phyloP scores from a whole-genome alignment of 2,113 vertebrate species.

The Larimichthys crocea region DNA sequence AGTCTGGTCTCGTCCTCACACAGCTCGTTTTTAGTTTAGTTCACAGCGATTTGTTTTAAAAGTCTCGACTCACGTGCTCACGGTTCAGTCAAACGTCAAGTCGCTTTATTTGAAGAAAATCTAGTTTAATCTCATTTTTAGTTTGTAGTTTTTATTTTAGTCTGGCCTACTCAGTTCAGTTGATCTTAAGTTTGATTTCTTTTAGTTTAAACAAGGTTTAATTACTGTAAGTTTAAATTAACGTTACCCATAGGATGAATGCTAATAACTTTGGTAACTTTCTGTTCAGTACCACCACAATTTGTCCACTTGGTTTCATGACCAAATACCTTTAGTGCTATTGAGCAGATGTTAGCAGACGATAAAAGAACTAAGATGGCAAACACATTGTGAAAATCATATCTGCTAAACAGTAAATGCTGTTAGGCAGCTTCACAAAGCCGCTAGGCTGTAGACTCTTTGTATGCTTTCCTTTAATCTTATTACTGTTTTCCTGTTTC shows the following conservation, averaged over 20 bases:
- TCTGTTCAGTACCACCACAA: background rate
- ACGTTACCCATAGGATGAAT: background rate
- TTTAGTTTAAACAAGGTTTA: background rate
- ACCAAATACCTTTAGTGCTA: background rate
- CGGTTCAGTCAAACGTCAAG: background rate
- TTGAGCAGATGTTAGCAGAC: no score
- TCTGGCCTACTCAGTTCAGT: no score
- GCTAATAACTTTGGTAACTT: background rate
- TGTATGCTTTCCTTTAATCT: background rate
- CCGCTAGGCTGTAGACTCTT: background rate
- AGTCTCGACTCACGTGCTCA: background rate
- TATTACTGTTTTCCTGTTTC: background rate
- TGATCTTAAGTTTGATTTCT: background rate
- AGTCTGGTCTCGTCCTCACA: constrained; percentile 49
- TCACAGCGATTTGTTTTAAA: background rate
- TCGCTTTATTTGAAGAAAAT: background rate
- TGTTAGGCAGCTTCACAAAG: background rate
- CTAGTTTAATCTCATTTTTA: background rate
- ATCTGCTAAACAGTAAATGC: no score
- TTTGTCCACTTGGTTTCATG: background rate
- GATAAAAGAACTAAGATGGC: no score
- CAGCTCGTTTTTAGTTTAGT: background rate
- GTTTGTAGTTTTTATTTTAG: background rate
- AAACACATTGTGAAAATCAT: no score
- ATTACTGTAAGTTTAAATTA: background rate